Evolutionary conservation across 1,140 invertebrate species (phyloP).

Genomic region (Drosophila nikananu): DNA sequence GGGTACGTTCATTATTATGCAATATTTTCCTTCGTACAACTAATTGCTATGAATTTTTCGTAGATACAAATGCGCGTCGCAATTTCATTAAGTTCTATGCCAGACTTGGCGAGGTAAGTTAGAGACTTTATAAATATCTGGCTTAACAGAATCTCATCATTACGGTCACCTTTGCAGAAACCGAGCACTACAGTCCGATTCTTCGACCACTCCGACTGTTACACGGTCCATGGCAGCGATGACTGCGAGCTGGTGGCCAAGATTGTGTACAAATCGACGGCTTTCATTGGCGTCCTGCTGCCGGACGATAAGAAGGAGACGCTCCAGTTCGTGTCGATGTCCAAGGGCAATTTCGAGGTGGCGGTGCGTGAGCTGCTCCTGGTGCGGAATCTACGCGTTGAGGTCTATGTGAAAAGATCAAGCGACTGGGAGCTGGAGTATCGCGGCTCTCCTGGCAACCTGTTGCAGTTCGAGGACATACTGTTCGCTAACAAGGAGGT

Average conservation of each 20-base stretch:
- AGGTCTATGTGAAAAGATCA: conserved; percentile 91
- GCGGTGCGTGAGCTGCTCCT: conserved; percentile 93
- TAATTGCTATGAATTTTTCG: not conserved
- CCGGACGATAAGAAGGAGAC: conserved; percentile 87
- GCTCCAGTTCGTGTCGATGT: conserved; percentile 91
- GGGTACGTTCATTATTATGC: conserved; percentile 38
- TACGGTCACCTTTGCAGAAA: conserved; percentile 88
- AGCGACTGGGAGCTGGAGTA: conserved; percentile 90
- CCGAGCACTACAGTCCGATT: conserved; percentile 92
- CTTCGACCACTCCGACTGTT: conserved; percentile 95
- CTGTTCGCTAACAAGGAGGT: conserved; percentile 91
- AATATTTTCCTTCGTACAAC: too few species aligned
- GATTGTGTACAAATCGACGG: conserved; percentile 92
- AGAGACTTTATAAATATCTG: not conserved
- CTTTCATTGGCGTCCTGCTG: conserved; percentile 92
- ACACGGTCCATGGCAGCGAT: conserved; percentile 92
- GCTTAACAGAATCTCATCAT: not conserved
- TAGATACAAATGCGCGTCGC: conserved; percentile 79
- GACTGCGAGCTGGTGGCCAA: conserved; percentile 93
- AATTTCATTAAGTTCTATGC: conserved; percentile 77
- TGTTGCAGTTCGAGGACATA: conserved; percentile 95
- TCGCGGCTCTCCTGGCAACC: conserved; percentile 96
- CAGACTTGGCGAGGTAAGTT: conserved; percentile 72
- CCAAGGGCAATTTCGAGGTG: conserved; percentile 94
- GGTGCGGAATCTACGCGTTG: conserved; percentile 94